These are phyloP conservation scores for Dasysyrphus tricinctus DNA, from an alignment of 2,888 invertebrate genomes.

Conservation along the genomic window DNA sequence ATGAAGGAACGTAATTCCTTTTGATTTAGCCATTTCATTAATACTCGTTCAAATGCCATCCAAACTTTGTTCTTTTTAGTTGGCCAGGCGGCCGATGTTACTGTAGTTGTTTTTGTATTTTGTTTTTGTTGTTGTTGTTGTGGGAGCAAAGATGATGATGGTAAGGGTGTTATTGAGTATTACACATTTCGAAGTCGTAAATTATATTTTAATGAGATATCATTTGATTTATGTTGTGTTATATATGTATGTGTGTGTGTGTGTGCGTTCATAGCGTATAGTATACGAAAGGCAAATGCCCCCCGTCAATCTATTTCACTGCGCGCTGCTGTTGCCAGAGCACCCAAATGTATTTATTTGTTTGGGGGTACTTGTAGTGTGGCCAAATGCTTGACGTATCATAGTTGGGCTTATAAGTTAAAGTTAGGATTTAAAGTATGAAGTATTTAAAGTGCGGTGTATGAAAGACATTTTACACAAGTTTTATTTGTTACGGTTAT, in stretches of 20 bases:
- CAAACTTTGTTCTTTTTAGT: constrained; percentile 51
- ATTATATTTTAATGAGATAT: constrained; percentile 76
- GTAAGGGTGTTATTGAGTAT: constrained; percentile 61
- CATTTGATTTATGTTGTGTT: constrained; percentile 74
- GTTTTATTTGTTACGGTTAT: no score
- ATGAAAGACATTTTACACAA: no score
- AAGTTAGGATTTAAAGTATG: no score
- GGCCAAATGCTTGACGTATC: constrained; percentile 7
- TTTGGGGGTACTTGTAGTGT: constrained; percentile 27
- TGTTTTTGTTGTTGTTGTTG: constrained; percentile 2
- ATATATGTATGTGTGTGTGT: constrained; percentile 18
- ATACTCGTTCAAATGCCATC: constrained; percentile 73
- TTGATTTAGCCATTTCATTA: constrained; percentile 76
- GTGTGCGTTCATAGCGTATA: no score
- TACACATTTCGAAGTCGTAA: constrained; percentile 75
- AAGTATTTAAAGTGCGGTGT: no score
- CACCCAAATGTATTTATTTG: constrained; percentile 67
- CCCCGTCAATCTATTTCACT: constrained; percentile 69
- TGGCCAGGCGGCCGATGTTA: constrained; percentile 29
- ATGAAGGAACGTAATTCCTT: constrained; percentile 70
- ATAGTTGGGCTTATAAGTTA: background rate
- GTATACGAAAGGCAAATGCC: constrained; percentile 46
- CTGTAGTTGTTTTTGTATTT: background rate
- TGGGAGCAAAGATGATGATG: background rate
- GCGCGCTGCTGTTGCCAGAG: constrained; percentile 11